phyloP scores from a whole-genome alignment of 2,113 vertebrate genomes.

The Chaenogobius annularis region DNA sequence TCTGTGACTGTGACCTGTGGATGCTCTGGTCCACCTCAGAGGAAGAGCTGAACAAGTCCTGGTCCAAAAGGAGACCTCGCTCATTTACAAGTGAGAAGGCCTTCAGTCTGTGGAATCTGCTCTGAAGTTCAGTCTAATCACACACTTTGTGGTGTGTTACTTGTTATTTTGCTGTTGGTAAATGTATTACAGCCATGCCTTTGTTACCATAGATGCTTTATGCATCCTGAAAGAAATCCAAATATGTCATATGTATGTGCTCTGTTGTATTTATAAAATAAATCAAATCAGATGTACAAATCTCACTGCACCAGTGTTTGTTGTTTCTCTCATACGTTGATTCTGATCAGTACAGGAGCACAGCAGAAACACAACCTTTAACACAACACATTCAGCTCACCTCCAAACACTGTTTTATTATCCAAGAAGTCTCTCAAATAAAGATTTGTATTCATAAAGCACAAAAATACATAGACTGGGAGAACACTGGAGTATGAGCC shows the following conservation, averaged over 20 bases:
- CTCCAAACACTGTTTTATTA: conserved; percentile 40
- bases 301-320: conserved; percentile 17
- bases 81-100: too few species aligned
- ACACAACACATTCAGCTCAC: conserved; percentile 63
- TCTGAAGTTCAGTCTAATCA: too few species aligned
- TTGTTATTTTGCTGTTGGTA: too few species aligned
- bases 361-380: conserved; percentile 70
- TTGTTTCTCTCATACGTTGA: conserved; percentile 61
- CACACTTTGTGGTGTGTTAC: too few species aligned
- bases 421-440: conserved; percentile 69
- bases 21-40: too few species aligned
- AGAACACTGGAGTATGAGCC: conserved; percentile 1
- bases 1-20: too few species aligned
- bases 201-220: too few species aligned
- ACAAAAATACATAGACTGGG: conserved; percentile 72
- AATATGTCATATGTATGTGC: background rate
- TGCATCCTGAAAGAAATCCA: too few species aligned
- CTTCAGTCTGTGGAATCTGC: too few species aligned
- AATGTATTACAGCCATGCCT: too few species aligned
- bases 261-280: background rate
- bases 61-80: too few species aligned
- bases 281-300: background rate
- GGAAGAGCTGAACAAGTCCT: too few species aligned
- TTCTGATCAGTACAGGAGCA: conserved; percentile 75
- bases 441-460: conserved; percentile 72